Conservation (phyloP, 2,113 vertebrate species). For the Psittacus erithacus region DNA sequence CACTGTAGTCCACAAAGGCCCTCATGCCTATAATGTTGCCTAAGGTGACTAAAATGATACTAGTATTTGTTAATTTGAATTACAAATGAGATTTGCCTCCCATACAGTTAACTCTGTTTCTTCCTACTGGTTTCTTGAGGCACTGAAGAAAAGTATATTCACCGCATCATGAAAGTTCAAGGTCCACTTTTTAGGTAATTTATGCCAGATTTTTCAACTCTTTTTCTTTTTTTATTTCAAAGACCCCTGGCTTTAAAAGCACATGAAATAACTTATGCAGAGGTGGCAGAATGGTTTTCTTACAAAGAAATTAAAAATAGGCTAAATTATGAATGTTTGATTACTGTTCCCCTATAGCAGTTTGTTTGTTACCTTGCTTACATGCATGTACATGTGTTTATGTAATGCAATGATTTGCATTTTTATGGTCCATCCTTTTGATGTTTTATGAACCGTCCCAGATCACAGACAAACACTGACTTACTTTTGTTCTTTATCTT, state of each 20-base stretch:
- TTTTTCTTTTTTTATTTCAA: neutral
- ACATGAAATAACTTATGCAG: rapidly evolving
- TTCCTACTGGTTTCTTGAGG: neutral
- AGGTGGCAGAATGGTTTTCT: neutral
- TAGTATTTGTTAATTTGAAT: neutral
- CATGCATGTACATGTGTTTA: neutral
- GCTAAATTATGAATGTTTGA: neutral
- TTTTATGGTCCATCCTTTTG: neutral
- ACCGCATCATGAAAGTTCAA: neutral
- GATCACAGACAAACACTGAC: neutral
- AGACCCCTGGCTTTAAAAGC: neutral
- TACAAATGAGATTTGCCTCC: neutral
- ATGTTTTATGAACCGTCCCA: neutral
- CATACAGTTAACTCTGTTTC: neutral
- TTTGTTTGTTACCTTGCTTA: neutral
- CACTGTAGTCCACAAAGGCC: neutral
- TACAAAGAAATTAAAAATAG: neutral
- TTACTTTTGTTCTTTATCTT: neutral
- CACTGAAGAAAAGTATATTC: neutral
- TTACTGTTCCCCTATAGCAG: neutral
- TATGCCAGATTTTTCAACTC: rapidly evolving
- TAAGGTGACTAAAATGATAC: neutral
- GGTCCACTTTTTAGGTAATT: neutral
- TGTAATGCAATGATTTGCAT: neutral
- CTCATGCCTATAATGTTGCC: neutral